phyloP scores from a whole-genome alignment of 2,797 vertebrate species.

The Poeciliopsis infans region DNA sequence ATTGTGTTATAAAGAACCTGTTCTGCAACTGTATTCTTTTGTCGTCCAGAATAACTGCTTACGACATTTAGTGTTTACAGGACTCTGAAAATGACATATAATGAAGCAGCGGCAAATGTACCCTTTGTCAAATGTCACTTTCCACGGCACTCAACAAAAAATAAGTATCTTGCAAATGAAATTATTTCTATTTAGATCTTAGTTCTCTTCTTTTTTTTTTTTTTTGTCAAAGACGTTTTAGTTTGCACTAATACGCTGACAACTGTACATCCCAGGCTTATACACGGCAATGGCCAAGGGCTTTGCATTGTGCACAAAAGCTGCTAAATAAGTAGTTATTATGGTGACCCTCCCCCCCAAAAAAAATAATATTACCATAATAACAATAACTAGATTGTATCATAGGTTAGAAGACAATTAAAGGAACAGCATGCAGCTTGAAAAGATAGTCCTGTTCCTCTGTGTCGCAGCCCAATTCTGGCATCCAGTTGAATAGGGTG shows the following conservation, averaged over 20 bases:
- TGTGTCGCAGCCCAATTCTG: conserved; percentile 38
- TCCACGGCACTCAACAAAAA: conserved; percentile 11
- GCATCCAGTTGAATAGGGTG: conserved; percentile 47
- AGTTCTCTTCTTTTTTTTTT: neutral
- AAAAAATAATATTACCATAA: neutral
- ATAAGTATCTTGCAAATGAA: neutral
- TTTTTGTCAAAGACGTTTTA: neutral
- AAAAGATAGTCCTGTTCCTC: conserved; percentile 51
- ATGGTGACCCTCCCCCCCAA: neutral
- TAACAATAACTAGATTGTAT: too few species aligned
- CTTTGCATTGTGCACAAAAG: neutral
- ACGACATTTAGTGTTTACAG: conserved; percentile 38
- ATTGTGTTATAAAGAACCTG: conserved; percentile 57
- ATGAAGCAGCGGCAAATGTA: conserved; percentile 19
- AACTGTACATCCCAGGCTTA: neutral
- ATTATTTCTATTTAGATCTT: neutral
- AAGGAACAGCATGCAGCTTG: conserved; percentile 57
- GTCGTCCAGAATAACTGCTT: conserved; percentile 36
- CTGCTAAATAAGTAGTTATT: neutral
- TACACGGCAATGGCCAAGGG: neutral
- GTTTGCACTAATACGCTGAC: neutral
- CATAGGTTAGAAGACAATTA: conserved; percentile 45
- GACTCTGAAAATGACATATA: conserved; percentile 41
- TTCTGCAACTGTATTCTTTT: conserved; percentile 37
- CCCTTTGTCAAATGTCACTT: conserved; percentile 17